Base-by-base conservation (phyloP, 2,888 invertebrate genomes). In the Macrophya annulata region DNA sequence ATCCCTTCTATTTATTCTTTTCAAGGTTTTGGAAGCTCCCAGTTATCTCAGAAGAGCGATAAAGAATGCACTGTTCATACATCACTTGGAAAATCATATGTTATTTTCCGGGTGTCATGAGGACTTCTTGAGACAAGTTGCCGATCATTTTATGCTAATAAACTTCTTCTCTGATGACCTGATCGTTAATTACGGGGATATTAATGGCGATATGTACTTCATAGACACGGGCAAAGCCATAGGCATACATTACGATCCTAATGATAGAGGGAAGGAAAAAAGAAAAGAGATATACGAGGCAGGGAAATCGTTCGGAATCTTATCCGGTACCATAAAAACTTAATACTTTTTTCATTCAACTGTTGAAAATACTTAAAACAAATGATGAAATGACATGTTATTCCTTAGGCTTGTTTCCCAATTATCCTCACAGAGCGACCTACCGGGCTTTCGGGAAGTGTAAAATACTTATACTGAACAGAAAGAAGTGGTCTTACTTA, bases 201-300 rank as follows among this genome's bases (percentile, higher is more conserved):
- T 89, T 10, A 89, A 91, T 65, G 86, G 86, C 15, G 86, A 87
- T 45, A 90, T 91, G 90, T 91, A 90, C 74, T 91, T 91, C 72
- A 86, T 91, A 6, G 89, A 91, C 77, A 85, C 85, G 48, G 91
- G 91, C 0, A 86, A 87, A 77, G 86, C 90, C 0, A 85, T 87
- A 17, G 88, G 86, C 9, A 83, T 90, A 17, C 77, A 87, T 17
- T 86, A 89, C 84, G 89, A 90, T 51, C 87, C 85, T 10, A 21
- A 89, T 31, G 86, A 87, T 40, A 74, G 45, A 2, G 89, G 89
- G 71, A 86, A 81, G 43, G 87, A 87, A 21, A 40, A n/a, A 5
- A 17, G 62, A 62, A 81, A n/a, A 40, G 79, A 62, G 62, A 62
- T 81, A 62, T 31, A 59, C 21, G 79, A 62, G 51, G 79, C 31